Percentiles rank a stretch among this genome's conserved stretches.
Conservation (phyloP, 1,140 invertebrate species). For the Pomacea maculata region DNA sequence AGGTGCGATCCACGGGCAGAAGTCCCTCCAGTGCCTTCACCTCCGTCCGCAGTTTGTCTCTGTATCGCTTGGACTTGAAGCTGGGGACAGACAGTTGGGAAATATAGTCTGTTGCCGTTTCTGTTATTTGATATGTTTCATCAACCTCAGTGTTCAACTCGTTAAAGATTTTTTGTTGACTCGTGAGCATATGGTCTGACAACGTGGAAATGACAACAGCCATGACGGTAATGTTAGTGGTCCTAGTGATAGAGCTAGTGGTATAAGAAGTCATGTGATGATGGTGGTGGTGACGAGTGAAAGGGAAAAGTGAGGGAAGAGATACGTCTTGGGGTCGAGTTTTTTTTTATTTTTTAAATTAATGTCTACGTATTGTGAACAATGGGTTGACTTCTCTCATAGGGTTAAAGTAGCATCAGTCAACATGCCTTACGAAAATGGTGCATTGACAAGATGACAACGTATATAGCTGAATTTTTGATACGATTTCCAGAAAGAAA, state of each 20-base stretch:
- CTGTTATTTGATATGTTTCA: background rate
- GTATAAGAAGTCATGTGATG: too few species aligned
- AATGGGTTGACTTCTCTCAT: too few species aligned
- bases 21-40: slow-evolving; percentile 51
- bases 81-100: slow-evolving; percentile 30
- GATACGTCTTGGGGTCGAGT: too few species aligned
- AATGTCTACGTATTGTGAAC: too few species aligned
- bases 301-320: too few species aligned
- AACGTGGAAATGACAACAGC: too few species aligned
- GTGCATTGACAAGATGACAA: background rate
- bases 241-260: too few species aligned
- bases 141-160: background rate
- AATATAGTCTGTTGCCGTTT: background rate
- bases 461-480: background rate
- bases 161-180: too few species aligned
- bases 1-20: slow-evolving; percentile 50
- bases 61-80: slow-evolving; percentile 56
- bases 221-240: too few species aligned
- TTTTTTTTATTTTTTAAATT: too few species aligned
- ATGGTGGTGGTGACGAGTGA: too few species aligned
- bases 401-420: background rate
- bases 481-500: background rate
- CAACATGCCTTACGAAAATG: background rate
- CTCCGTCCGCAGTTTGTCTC: slow-evolving; percentile 55
- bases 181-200: too few species aligned